These are phyloP conservation scores for Acholoe squamosa DNA, from an alignment of 2,888 invertebrate genomes.

Conservation along the genomic window DNA sequence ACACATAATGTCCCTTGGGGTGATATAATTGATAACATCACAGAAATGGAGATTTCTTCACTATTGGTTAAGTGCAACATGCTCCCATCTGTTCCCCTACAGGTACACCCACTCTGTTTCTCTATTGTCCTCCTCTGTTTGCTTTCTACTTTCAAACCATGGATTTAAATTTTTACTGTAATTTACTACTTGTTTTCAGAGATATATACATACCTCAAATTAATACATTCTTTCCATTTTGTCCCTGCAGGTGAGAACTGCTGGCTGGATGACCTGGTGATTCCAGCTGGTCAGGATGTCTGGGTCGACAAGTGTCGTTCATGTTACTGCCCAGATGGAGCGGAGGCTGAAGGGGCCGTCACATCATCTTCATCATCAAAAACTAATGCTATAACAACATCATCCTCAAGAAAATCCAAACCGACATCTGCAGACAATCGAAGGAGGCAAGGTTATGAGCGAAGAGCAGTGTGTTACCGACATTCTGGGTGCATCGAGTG, in stretches of 20 bases:
- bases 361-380: conserved; percentile 5
- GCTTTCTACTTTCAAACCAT: neutral
- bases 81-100: no score
- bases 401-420: neutral
- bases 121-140: neutral
- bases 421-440: conserved; percentile 1
- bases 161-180: neutral
- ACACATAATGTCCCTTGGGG: no score
- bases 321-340: conserved; percentile 55
- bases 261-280: conserved; percentile 62
- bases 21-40: no score
- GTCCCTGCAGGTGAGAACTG: conserved; percentile 58
- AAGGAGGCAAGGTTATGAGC: conserved; percentile 24
- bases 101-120: no score
- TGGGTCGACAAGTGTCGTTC: conserved; percentile 63
- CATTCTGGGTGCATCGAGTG: conserved; percentile 51
- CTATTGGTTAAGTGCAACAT: no score
- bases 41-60: no score
- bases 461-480: conserved; percentile 25
- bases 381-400: neutral
- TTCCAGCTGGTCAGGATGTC: conserved; percentile 58
- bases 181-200: neutral
- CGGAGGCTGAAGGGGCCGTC: conserved; percentile 7
- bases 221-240: neutral
- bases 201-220: neutral